phyloP scores from a whole-genome alignment of 2,888 invertebrate genomes.

The Eustalomyia histrio region DNA sequence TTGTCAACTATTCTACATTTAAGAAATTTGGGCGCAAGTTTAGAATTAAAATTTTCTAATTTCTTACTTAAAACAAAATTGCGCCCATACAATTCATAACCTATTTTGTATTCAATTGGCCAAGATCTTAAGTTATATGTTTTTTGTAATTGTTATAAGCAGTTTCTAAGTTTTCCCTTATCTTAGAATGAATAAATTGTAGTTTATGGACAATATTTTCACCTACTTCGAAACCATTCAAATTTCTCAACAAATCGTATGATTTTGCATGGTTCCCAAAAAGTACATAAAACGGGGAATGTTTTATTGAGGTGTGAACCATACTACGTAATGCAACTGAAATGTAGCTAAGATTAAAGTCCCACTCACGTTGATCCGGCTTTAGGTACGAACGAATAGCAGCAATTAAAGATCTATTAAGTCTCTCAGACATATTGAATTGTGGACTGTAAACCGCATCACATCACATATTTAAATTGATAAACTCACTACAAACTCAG shows the following conservation, averaged over 20 bases:
- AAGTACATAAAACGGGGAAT: neutral
- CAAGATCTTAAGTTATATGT: neutral
- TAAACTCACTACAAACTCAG: too few relatives aligned
- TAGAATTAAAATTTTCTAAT: neutral
- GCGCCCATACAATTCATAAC: neutral
- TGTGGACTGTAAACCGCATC: neutral
- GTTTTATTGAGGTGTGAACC: neutral
- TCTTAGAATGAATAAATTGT: neutral
- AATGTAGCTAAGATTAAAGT: neutral
- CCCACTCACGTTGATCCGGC: conserved; percentile 11
- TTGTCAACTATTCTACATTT: neutral
- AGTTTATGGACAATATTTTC: neutral
- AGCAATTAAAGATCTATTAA: neutral
- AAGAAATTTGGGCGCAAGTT: conserved; percentile 2
- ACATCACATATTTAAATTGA: neutral
- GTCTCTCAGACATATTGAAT: neutral
- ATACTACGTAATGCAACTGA: neutral
- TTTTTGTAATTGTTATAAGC: neutral
- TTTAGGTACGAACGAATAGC: neutral
- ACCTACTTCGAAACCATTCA: conserved; percentile 23
- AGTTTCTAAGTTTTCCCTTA: neutral
- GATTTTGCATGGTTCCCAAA: conserved; percentile 9
- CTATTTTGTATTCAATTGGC: neutral
- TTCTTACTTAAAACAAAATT: conserved; percentile 6
- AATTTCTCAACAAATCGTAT: conserved; percentile 34